Evolutionary conservation across 2,888 invertebrate genomes (phyloP).

Genomic region (Heterodera filipjevi): DNA sequence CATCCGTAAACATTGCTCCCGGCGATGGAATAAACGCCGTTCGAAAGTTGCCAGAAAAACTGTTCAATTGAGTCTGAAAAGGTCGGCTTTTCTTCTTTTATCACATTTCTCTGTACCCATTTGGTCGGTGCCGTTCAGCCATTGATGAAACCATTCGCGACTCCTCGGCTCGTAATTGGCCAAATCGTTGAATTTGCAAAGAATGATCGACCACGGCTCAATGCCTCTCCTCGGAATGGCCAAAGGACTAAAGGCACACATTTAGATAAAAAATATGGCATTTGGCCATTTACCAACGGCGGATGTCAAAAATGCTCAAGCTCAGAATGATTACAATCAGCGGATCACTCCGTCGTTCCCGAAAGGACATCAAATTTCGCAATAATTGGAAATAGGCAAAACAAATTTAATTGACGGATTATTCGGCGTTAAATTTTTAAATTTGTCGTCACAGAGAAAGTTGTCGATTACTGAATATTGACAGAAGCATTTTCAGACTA

Average conservation of each 20-base stretch:
- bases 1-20: conserved; percentile 55
- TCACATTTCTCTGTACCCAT: background rate
- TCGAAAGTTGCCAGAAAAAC: conserved; percentile 60
- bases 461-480: no score
- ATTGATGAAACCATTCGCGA: conserved; percentile 53
- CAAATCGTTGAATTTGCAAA: conserved; percentile 57
- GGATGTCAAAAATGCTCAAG: background rate
- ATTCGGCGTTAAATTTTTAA: background rate
- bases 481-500: background rate
- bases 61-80: conserved; percentile 54
- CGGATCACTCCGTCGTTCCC: background rate
- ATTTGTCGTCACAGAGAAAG: background rate
- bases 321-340: background rate
- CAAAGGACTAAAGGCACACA: background rate
- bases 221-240: conserved; percentile 49
- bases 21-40: conserved; percentile 60
- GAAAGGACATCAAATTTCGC: background rate
- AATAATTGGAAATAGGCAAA: background rate
- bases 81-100: no score
- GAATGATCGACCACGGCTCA: conserved; percentile 60
- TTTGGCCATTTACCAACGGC: background rate
- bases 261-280: background rate
- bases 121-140: conserved; percentile 53
- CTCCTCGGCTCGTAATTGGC: conserved; percentile 52
- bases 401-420: background rate